phyloP scores from a whole-genome alignment of 2,113 vertebrate species.

The Sphyrna mokarran region DNA sequence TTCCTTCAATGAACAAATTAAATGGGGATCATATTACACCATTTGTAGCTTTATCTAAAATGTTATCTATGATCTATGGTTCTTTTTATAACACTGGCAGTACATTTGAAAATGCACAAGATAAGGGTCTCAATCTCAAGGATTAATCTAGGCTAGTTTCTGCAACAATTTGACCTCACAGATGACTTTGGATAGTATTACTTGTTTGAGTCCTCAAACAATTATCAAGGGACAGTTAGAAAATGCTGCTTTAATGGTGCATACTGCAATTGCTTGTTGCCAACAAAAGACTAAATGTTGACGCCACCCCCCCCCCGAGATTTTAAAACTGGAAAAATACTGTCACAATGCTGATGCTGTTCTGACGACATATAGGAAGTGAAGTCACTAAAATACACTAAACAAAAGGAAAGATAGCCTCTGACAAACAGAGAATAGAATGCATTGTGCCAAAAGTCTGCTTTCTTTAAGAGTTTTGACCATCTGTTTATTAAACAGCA shows the following conservation, averaged over 20 bases:
- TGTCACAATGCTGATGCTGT: constrained; percentile 41
- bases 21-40: constrained; percentile 28
- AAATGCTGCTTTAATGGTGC: constrained; percentile 52
- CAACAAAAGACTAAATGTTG: constrained; percentile 45
- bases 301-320: constrained; percentile 41
- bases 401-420: constrained; percentile 8
- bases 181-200: constrained; percentile 62
- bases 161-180: constrained; percentile 60
- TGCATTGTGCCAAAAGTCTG: constrained; percentile 2
- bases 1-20: constrained; percentile 6
- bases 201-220: constrained; percentile 57
- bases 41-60: constrained; percentile 45
- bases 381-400: constrained; percentile 20
- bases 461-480: constrained; percentile 34
- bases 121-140: constrained; percentile 67
- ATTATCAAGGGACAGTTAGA: constrained; percentile 54
- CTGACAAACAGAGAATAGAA: constrained; percentile 31
- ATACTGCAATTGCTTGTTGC: constrained; percentile 53
- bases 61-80: constrained; percentile 57
- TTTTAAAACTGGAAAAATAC: constrained; percentile 41
- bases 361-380: constrained; percentile 30
- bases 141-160: constrained; percentile 68
- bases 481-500: constrained; percentile 34
- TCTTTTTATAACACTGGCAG: constrained; percentile 62
- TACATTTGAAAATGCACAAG: constrained; percentile 62